A percentile compares a stretch with the other conserved stretches of the same genome.
phyloP scores from a whole-genome alignment of 2,888 invertebrate genomes.

The Mythimna albipuncta region DNA sequence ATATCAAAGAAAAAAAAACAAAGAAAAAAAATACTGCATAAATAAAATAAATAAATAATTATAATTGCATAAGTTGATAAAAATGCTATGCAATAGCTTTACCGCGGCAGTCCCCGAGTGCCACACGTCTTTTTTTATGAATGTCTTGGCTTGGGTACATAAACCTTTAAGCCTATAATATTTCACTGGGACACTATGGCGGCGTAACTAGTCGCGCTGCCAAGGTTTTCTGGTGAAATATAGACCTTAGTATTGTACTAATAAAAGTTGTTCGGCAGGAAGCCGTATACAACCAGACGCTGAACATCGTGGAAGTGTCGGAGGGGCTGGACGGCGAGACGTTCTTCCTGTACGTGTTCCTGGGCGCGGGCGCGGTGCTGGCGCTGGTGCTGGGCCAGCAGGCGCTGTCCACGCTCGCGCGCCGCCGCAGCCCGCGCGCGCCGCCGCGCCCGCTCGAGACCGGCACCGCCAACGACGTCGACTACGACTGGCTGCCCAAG shows the following conservation, averaged over 20 bases:
- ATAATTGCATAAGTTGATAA: no score
- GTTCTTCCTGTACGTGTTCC: slow-evolving; percentile 98
- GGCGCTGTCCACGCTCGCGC: slow-evolving; percentile 95
- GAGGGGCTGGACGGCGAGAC: slow-evolving; percentile 99
- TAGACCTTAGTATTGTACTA: background rate
- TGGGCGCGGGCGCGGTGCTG: slow-evolving; percentile 97
- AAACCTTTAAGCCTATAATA: no score
- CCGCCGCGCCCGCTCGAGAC: slow-evolving; percentile 95
- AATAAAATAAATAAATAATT: no score
- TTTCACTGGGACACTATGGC: no score
- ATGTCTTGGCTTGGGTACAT: no score
- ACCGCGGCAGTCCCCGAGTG: no score
- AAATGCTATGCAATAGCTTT: no score
- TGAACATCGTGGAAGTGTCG: slow-evolving; percentile 98
- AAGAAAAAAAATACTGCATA: no score
- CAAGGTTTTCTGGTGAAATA: no score
- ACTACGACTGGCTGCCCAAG: slow-evolving; percentile 99
- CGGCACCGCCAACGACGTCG: slow-evolving; percentile 98
- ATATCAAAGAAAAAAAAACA: no score
- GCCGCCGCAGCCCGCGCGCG: slow-evolving; percentile 91
- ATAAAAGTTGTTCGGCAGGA: slow-evolving; percentile 88
- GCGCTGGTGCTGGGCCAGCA: slow-evolving; percentile 97
- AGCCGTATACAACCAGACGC: slow-evolving; percentile 99
- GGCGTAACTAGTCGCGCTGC: no score
- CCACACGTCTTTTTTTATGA: no score